Base-by-base conservation (phyloP, 1,140 invertebrate species). In the Drosophila repletoides region DNA sequence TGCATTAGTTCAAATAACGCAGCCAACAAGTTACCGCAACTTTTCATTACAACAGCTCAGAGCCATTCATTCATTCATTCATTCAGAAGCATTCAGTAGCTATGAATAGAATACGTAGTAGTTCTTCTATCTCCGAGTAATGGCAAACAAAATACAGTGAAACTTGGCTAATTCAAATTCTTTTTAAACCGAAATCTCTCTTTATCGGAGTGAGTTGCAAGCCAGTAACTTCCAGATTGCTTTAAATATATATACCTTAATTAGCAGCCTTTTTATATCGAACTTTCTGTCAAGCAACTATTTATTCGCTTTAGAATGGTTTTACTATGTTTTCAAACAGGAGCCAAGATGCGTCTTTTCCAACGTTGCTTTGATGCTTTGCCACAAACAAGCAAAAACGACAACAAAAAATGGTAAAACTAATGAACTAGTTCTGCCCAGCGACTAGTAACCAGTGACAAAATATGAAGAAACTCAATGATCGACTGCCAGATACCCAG, bases 341-440 rank as follows among this genome's bases (percentile, higher is more conserved):
- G 17, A 26, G 45, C 14, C 26, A 48, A 48, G 71, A 24, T 38
- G 43, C 19, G 40, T 15, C 38, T 43, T n/a, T 38, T 19, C 6
- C 29, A 49, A 61, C 33, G 48, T 46, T 41, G 41, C 56, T 68
- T 51, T 68, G 48, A 63, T 75, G 36, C 60, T 38, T 33, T 21
- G 26, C 46, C 69, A 31, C 46, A 73, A 21, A 41, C 53, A 59
- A 48, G 40, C 6, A 60, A 12, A 56, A 64, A 41, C 33, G 12
- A 15, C 63, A 34, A 31, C 34, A 58, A 45, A 43, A 74, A 43
- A 52, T 31, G 61, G 48, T 33, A 34, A 56, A 75, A 75, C 75
- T 77, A 77, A 77, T 77, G 75, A 77, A 79, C 75, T 77, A 63
- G 56, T 69, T 64, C 74, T 69, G 74, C 51, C 66, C 43, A 68